Conservation (phyloP, 2,797 vertebrate species). For the Manis crassicaudata region DNA sequence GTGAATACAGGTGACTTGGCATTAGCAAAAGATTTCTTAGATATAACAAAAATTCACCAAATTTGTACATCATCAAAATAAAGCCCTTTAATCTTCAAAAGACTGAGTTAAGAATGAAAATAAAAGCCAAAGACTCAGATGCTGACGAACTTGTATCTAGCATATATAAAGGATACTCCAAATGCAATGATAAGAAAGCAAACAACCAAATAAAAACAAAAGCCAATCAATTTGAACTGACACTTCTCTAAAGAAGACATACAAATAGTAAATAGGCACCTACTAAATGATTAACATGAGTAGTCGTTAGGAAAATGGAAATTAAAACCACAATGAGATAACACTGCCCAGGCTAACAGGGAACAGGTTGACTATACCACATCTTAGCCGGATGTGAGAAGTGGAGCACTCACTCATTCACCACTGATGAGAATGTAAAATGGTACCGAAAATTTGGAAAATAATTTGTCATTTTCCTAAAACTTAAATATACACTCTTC, state of each 20-base stretch:
- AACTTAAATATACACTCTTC: background rate
- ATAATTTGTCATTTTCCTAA: background rate
- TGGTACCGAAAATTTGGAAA: background rate
- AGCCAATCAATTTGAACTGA: background rate
- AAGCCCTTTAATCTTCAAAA: background rate
- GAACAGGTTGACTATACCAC: background rate
- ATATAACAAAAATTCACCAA: background rate
- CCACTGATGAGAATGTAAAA: background rate
- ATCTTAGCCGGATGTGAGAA: background rate
- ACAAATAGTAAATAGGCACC: background rate
- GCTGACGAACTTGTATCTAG: background rate
- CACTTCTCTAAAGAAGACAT: background rate
- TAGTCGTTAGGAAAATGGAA: background rate
- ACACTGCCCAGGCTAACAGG: background rate
- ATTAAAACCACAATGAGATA: background rate
- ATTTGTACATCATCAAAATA: background rate
- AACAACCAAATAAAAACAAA: background rate
- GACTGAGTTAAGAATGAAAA: background rate
- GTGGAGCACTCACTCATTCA: background rate
- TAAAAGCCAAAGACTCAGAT: background rate
- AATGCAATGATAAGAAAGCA: background rate
- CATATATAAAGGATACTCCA: background rate
- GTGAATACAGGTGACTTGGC: background rate
- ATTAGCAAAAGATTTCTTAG: slow-evolving; percentile 16
- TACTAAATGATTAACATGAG: background rate